Base-by-base conservation (phyloP, 2,113 vertebrate genomes). In the Melospiza georgiana region DNA sequence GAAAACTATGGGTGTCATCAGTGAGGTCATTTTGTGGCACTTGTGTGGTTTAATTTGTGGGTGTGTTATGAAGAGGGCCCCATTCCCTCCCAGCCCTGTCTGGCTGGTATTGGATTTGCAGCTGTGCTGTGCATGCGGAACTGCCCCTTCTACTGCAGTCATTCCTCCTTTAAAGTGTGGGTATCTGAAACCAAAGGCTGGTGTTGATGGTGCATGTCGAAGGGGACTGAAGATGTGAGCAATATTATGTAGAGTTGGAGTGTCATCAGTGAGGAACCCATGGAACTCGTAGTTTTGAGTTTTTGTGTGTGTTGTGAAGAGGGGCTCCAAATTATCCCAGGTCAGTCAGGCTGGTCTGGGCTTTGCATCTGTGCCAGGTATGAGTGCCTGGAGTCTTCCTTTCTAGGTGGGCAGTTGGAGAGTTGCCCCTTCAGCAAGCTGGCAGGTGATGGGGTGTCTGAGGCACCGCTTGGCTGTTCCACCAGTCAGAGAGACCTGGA, bases 91-190 rank as follows among this genome's bases (percentile, higher is more conserved):
- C 48, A 49, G 23, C 48, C 23, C 23, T 49, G 4, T 49, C 7
- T 3, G 2, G 12, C 48, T 24, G 23, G 23, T 25, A 7, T 49
- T 23, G 22, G 12, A 13, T 49, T 24, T 49, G 22, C 48, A 49
- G 12, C 67, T 35, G 5, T 22, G 10, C 15, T 7, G 11, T 12
- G 18, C 14, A 13, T 35, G 41, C 6, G 3, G 18, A 28, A 5
- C 13, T 58, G 33, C 10, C 19, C 33, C 14, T 75, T 57, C 23
- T 39, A 12, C 11, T 2, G 0, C 0, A 0, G 12, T 31, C 21
- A 54, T 41, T 54, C 15, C 6, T 41, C 11, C 6, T 54, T 41
- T 31, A 12, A 31, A 41, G 4, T 13, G 20, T 13, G 15, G 12
- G 2, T 17, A 5, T 54, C 41, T 54, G 49, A 31, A 1, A 10